A percentile compares a stretch with the other conserved stretches of the same genome.
Conservation (phyloP, 1,140 invertebrate species). For the Fopius arisanus region DNA sequence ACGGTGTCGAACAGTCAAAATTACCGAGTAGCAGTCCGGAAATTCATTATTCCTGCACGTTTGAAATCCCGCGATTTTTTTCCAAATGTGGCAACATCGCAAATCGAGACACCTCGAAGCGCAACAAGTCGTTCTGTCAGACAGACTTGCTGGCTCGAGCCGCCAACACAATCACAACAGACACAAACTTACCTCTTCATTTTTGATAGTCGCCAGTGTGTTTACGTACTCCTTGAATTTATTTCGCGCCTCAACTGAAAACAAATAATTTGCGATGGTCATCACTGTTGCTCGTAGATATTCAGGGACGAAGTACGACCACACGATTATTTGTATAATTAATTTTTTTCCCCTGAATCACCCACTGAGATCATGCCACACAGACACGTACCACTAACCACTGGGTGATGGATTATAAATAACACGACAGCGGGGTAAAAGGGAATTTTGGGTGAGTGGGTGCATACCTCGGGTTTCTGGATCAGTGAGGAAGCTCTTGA, state of each 20-base stretch:
- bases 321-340: neutral
- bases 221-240: conserved; percentile 93
- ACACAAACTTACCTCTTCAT: conserved; percentile 66
- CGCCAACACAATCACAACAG: neutral
- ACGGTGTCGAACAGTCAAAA: no score
- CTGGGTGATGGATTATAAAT: neutral
- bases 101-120: conserved; percentile 16
- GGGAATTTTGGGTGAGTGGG: neutral
- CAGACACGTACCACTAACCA: neutral
- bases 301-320: neutral
- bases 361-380: conserved; percentile 4
- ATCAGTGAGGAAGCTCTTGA: conserved; percentile 84
- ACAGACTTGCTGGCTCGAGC: conserved; percentile 14
- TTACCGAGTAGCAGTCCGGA: no score
- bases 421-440: neutral
- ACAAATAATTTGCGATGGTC: conserved; percentile 37
- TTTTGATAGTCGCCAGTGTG: conserved; percentile 83
- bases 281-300: neutral
- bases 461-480: conserved; percentile 77
- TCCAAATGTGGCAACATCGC: conserved; percentile 46
- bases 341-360: neutral
- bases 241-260: conserved; percentile 82
- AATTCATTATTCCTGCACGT: neutral
- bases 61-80: neutral
- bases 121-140: conserved; percentile 62